phyloP scores from a whole-genome alignment of 92 coral and sea anemone genomes.

The Isaurus tuberculatus region DNA sequence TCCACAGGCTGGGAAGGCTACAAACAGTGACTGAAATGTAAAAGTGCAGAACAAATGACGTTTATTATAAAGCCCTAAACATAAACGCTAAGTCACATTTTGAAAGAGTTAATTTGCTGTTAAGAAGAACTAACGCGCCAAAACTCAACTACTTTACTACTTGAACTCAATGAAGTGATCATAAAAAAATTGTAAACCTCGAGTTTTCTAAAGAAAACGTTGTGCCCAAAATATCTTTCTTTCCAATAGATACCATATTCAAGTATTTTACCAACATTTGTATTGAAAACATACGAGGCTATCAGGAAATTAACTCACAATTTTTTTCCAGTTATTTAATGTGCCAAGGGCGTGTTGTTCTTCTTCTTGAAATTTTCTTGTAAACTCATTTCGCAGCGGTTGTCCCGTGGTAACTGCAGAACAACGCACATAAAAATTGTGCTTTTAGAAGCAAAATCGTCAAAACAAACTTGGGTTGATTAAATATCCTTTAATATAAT shows the following conservation, averaged over 20 bases:
- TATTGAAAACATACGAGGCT: not conserved
- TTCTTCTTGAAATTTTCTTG: conserved; percentile 52
- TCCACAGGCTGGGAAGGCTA: conserved; percentile 63
- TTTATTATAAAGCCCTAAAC: not conserved
- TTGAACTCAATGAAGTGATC: too few species aligned
- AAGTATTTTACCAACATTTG: not conserved
- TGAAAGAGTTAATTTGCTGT: not conserved
- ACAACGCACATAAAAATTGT: not conserved
- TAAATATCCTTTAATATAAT: too few species aligned
- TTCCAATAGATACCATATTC: too few species aligned
- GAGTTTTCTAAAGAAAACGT: too few species aligned
- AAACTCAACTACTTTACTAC: too few species aligned
- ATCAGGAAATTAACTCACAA: conserved; percentile 51
- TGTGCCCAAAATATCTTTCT: too few species aligned
- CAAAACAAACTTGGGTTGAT: not conserved
- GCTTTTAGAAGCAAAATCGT: not conserved
- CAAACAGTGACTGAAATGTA: conserved; percentile 64
- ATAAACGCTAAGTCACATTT: not conserved
- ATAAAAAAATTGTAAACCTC: too few species aligned
- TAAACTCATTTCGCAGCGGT: conserved; percentile 25
- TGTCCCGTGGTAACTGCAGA: conserved; percentile 54
- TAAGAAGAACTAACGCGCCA: too few species aligned
- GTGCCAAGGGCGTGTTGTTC: conserved; percentile 70
- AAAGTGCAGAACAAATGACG: not conserved
- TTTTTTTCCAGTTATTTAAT: conserved; percentile 65